Base-by-base conservation (phyloP, 2,797 vertebrate species). In the Antennarius maculatus region DNA sequence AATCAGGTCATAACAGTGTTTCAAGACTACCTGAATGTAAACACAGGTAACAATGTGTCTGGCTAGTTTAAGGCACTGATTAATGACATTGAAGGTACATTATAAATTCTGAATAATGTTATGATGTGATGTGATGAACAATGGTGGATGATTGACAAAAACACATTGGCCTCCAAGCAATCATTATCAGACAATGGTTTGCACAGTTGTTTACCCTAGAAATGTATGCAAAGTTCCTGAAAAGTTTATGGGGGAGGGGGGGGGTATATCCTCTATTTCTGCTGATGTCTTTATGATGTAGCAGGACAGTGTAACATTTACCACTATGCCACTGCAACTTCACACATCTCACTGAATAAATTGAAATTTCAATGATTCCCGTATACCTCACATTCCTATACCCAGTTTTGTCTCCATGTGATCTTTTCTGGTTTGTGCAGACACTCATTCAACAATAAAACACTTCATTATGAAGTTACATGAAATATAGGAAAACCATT, bases 241-340 rank as follows among this genome's bases (percentile, higher is more conserved):
- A 52, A 62, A 65, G 27, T 48, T 53, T 29, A 54, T 16, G 28
- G 2, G 13, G 12, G n/a, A 46, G 53, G 39, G 27, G 56, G 31
- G 31, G 31, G 31, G 56, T 54, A 53, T 51, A 43, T 56, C 54
- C 65, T 45, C 17, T 28, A 14, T 53, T 61, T 70, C 29, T 18
- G 42, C 51, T 48, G 46, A 41, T 39, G 53, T 59, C 60, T 48
- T 45, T 62, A 7, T 65, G 66, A 75, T 76, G 29, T 86, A 37
- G 53, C 88, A 74, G 10, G 16, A 41, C 18, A 15, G 73, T 76
- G 88, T 76, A 67, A 88, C 71, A 87, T 89, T 91, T 69, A 71
- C 78, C 86, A 84, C 78, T 17, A 4, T 28, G 16, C 13, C 61
- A 76, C 69, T 18, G 62, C 23, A 47, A 45, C 74, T 62, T 85